These are phyloP conservation scores for Neosilurus hyrtlii DNA, from an alignment of 2,797 vertebrate genomes.

Conservation along the genomic window DNA sequence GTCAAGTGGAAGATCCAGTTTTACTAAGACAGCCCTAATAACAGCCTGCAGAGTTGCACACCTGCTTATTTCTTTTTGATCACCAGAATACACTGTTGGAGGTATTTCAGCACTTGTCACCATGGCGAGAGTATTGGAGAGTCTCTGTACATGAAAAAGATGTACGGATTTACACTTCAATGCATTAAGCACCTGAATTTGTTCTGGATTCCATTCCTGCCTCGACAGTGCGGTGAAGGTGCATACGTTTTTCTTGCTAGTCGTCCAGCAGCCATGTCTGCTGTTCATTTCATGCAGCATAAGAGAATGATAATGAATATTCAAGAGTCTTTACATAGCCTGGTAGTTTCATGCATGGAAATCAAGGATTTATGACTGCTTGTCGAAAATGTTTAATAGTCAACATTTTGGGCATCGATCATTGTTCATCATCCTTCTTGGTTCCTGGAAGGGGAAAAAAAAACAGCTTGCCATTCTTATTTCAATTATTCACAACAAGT, in stretches of 20 bases:
- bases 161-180: conserved; percentile 11
- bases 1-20: conserved; percentile 1
- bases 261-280: neutral
- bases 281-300: neutral
- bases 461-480: neutral
- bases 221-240: neutral
- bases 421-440: neutral
- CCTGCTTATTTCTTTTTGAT: conserved; percentile 4
- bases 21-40: neutral
- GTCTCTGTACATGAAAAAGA: neutral
- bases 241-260: neutral
- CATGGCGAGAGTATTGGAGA: neutral
- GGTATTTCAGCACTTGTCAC: neutral
- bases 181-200: neutral
- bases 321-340: neutral
- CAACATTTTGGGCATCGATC: conserved; percentile 8
- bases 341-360: neutral
- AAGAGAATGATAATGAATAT: neutral
- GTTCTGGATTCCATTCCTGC: neutral
- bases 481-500: neutral
- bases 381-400: neutral
- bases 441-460: neutral
- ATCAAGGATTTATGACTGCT: neutral
- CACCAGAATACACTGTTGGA: neutral
- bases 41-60: neutral